Evolutionary conservation across 2,888 invertebrate species (phyloP).

Genomic region (Diploptera punctata): DNA sequence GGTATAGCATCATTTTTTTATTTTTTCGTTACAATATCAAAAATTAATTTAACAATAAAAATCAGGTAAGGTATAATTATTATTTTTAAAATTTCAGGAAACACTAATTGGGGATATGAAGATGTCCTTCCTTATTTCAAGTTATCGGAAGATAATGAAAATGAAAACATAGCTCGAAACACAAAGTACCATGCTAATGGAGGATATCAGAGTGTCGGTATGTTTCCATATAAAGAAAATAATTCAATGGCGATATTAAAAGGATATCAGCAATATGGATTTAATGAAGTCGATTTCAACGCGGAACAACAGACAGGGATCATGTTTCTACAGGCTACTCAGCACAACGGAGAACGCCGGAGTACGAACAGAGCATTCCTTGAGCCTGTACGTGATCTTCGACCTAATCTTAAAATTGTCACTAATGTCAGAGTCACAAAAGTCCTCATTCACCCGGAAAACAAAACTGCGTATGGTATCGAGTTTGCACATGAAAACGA

Average conservation of each 20-base stretch:
- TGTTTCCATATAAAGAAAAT: conserved; percentile 51
- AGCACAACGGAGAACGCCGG: conserved; percentile 63
- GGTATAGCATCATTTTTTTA: too few species aligned
- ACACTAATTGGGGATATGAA: conserved; percentile 65
- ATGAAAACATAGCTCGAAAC: background rate
- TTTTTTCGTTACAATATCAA: too few species aligned
- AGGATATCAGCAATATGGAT: conserved; percentile 54
- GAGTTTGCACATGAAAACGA: conserved; percentile 64
- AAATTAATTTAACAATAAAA: too few species aligned
- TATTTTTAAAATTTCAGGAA: conserved; percentile 56
- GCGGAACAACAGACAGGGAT: conserved; percentile 61
- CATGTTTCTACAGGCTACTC: conserved; percentile 66
- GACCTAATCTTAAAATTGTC: conserved; percentile 58
- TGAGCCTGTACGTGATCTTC: conserved; percentile 64
- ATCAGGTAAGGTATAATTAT: too few species aligned
- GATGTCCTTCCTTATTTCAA: conserved; percentile 57
- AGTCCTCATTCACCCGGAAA: conserved; percentile 70
- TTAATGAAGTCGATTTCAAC: conserved; percentile 51
- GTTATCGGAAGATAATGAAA: conserved; percentile 50
- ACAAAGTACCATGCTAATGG: conserved; percentile 53
- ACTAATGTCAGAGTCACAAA: conserved; percentile 47
- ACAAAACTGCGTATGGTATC: conserved; percentile 78
- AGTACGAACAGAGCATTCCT: conserved; percentile 71
- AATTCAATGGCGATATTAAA: conserved; percentile 55
- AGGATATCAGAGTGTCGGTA: conserved; percentile 58